Base-by-base conservation (phyloP, 2,888 invertebrate genomes). In the Oeneis ivallda region DNA sequence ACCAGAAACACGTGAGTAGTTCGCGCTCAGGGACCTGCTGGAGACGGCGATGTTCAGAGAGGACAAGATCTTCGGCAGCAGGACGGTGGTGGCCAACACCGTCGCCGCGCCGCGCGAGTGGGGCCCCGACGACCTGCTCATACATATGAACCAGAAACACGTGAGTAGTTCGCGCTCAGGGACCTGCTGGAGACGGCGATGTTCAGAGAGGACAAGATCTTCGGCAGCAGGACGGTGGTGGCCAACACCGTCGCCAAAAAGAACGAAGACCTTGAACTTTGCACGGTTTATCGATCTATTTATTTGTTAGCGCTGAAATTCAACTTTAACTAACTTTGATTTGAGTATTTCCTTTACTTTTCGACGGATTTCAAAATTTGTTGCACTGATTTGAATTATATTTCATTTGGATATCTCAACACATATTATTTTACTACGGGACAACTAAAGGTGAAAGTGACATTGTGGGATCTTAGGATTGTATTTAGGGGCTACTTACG, bases 101-200 rank as follows among this genome's bases (percentile, higher is more conserved):
- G 58, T 81, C 67, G 64, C 95, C 74, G 93, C 93, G 70, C 80
- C 76, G 0, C 74, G 78, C 9, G 84, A 76, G 74, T 75, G 89
- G 91, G n/a, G n/a, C n/a, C n/a, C n/a, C 10, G 82, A 82, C 0
- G 82, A 85, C 9, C 68, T 87, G 66, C 74, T 88, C 9, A 86
- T 96, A 65, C 93, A 94, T 75, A 93, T 96, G 78, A 97, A 97
- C 83, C 95, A 96, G 78, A 96, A 95, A 86, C 96, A 96, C 80
- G 95, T 68, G n/a, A 62, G 62, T 52, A 32, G 94, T 74, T 95
- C 19, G 96, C 96, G 1, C 79, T 96, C 2, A 85, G 96, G 2
- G 95, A 96, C 72, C 82, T 97, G 13, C 82, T 97, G 0, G 96
- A 96, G 76, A 93, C 95, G 1, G 94, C 96, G 45, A 92, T 97